Base-by-base conservation (phyloP, 1,140 invertebrate species). In the Drosophila guanche region DNA sequence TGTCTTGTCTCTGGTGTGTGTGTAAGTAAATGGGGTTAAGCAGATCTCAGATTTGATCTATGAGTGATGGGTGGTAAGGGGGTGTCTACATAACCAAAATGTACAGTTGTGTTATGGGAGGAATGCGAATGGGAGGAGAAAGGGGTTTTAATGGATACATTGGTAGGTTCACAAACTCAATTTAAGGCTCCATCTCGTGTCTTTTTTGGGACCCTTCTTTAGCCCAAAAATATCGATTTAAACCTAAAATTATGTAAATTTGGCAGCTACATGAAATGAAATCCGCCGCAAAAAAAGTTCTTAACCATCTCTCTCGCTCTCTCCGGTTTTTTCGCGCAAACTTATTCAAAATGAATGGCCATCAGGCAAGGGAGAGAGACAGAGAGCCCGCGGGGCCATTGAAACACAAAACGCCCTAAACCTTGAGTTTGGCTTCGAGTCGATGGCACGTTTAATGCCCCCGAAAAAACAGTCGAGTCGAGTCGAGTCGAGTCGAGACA, bases 391-490 rank as follows among this genome's bases (percentile, higher is more conserved):
- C 62, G 72, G 62, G 72, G 61, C 70, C 42, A 74, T 59, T 54
- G 54, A 63, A 67, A 58, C 50, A 53, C 27, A 42, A 67, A 62
- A 63, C 68, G 81, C 81, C 81, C 81, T 85, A 77, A 85, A 85
- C 73, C 63, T 60, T 74, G 51, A 65, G 59, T 37, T 37, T 37
- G 4, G 77, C 69, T 68, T 65, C 61, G 75, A 68, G 29, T 68
- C 62, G 62, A 56, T 77, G 81, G 73, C 62, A 77, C 77, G 80
- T 85, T 86, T 81, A 86, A 80, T 85, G 81, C 67, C 63, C 67
- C 56, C 40, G 12, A 71, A 37, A 37, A 37, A 12, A 4, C 33
- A 37, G 10, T 37, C 33, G 33, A 12, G 27, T 20, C 16, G 16
- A 20, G 16, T 20, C 58, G 16, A 20, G 16, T 20, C 58, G 57